Conservation (phyloP, 53 echinoderm and acorn worm species). For the Paracentrotus lividus region DNA sequence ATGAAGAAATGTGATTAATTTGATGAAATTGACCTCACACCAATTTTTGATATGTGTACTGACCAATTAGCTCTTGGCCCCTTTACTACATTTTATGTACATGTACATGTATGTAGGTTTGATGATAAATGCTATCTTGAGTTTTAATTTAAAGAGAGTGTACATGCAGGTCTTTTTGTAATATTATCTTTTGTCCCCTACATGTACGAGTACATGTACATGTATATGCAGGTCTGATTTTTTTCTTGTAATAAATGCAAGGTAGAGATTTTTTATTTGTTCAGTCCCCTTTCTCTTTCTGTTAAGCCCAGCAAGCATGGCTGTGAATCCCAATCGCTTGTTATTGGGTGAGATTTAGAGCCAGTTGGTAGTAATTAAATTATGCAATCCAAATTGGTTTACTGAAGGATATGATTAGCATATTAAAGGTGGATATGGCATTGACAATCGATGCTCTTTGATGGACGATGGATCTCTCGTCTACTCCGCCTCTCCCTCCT, state of each 20-base stretch:
- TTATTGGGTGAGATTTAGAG: constrained; percentile 23
- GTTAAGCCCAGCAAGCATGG: neutral
- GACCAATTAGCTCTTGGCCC: too few species aligned
- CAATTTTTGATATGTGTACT: too few species aligned
- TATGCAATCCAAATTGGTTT: constrained; percentile 41
- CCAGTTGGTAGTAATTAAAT: constrained; percentile 30
- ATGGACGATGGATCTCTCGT: neutral
- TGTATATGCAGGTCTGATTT: too few species aligned
- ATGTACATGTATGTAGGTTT: too few species aligned
- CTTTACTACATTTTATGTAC: too few species aligned
- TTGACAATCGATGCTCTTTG: neutral
- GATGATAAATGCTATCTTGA: too few species aligned
- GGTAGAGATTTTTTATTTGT: neutral
- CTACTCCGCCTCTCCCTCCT: neutral
- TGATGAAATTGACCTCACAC: too few species aligned
- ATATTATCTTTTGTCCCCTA: too few species aligned
- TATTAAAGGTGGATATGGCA: constrained; percentile 31
- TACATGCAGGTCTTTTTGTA: too few species aligned
- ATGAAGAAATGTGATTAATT: too few species aligned
- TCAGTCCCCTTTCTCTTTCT: neutral
- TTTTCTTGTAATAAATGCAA: neutral
- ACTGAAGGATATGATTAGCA: constrained; percentile 50
- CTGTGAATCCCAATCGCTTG: constrained; percentile 14
- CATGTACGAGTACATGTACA: too few species aligned
- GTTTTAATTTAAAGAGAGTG: too few species aligned